These are phyloP conservation scores for Callipepla squamata DNA, from an alignment of 2,113 vertebrate species.

Conservation along the genomic window DNA sequence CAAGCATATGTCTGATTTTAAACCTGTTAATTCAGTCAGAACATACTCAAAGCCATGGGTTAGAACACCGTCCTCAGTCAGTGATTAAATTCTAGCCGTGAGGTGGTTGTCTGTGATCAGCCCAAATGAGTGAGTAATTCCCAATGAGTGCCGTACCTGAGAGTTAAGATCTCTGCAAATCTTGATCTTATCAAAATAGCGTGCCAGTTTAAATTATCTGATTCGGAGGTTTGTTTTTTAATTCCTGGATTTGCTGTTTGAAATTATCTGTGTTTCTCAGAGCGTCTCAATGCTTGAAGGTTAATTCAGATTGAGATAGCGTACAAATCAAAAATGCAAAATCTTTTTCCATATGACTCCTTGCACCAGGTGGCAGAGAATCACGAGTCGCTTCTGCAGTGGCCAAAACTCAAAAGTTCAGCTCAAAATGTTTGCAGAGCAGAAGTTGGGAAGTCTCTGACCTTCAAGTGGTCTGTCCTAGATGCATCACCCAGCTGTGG, in stretches of 20 bases:
- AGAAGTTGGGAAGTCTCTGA: background rate
- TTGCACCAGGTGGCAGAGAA: background rate
- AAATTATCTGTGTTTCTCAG: background rate
- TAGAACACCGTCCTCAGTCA: background rate
- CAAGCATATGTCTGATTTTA: background rate
- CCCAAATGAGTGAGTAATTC: background rate
- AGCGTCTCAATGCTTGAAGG: background rate
- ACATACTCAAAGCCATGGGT: background rate
- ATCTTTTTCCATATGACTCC: background rate
- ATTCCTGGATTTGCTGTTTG: background rate
- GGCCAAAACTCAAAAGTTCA: background rate
- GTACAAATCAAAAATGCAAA: background rate
- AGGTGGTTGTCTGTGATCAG: background rate
- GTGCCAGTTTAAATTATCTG: background rate
- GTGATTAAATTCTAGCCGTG: background rate
- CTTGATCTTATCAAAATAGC: background rate
- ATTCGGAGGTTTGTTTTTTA: background rate
- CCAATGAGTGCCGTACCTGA: background rate
- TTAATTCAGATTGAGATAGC: background rate
- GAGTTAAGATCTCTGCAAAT: background rate
- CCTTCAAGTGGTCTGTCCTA: background rate
- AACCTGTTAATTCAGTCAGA: background rate
- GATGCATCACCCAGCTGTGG: accelerated
- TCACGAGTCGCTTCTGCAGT: background rate
- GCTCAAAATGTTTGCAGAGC: background rate